These are phyloP conservation scores for Acrobasis consociella DNA, from an alignment of 2,888 invertebrate genomes.

Conservation along the genomic window DNA sequence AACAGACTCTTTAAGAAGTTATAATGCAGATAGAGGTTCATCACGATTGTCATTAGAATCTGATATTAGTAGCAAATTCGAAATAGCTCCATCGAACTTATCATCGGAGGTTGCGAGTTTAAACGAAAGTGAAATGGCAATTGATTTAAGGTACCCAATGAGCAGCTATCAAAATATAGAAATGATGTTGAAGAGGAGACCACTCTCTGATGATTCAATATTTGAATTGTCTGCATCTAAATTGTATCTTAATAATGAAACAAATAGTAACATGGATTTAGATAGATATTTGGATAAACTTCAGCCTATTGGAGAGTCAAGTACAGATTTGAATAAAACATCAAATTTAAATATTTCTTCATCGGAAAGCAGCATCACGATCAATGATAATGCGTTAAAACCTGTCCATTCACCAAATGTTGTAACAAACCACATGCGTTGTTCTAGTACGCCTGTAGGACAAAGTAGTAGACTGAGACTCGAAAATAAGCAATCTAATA, in stretches of 20 bases:
- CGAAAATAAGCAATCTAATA: constrained; percentile 41
- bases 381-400: constrained; percentile 52
- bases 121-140: constrained; percentile 72
- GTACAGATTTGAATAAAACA: constrained; percentile 36
- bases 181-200: constrained; percentile 86
- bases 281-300: constrained; percentile 87
- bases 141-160: constrained; percentile 77
- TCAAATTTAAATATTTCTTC: constrained; percentile 45
- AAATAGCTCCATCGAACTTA: constrained; percentile 66
- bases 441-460: constrained; percentile 67
- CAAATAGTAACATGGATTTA: constrained; percentile 82
- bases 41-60: constrained; percentile 76
- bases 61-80: constrained; percentile 78
- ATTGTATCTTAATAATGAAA: constrained; percentile 75
- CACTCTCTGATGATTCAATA: constrained; percentile 88
- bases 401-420: constrained; percentile 41
- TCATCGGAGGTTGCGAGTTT: constrained; percentile 71
- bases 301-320: constrained; percentile 66
- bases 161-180: constrained; percentile 78
- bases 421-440: constrained; percentile 49
- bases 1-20: constrained; percentile 72
- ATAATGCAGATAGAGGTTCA: constrained; percentile 72
- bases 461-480: constrained; percentile 43
- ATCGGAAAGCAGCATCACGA: constrained; percentile 42
- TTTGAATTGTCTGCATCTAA: constrained; percentile 86